These are phyloP conservation scores for Eristalis intricaria DNA, from an alignment of 2,888 invertebrate genomes.

Conservation along the genomic window DNA sequence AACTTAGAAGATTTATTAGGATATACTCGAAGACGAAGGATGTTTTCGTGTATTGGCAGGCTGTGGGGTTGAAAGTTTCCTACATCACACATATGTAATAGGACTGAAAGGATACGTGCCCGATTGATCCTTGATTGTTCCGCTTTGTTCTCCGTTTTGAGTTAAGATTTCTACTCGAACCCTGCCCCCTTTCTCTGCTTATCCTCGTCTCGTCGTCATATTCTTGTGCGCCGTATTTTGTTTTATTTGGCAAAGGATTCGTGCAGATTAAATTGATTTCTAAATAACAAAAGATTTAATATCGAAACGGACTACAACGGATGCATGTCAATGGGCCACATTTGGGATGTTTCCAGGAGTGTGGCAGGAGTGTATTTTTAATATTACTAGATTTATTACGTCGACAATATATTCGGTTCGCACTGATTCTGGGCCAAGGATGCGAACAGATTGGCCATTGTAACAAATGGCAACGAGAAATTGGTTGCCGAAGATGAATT, in stretches of 20 bases:
- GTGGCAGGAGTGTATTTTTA: conserved; percentile 52
- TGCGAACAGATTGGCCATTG: conserved; percentile 50
- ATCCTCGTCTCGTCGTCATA: neutral
- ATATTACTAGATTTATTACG: conserved; percentile 65
- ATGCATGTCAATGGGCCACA: conserved; percentile 64
- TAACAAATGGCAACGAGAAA: conserved; percentile 59
- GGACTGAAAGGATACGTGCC: conserved; percentile 68
- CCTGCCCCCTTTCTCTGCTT: neutral
- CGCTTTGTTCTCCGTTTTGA: conserved; percentile 65
- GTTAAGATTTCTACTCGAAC: conserved; percentile 32
- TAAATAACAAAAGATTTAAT: conserved; percentile 71
- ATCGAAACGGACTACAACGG: conserved; percentile 64
- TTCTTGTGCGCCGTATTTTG: conserved; percentile 38
- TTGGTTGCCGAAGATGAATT: conserved; percentile 45
- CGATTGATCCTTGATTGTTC: conserved; percentile 72
- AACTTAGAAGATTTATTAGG: conserved; percentile 72
- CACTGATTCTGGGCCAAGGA: conserved; percentile 35
- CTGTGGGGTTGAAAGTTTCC: conserved; percentile 24
- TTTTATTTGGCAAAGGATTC: conserved; percentile 66
- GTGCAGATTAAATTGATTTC: conserved; percentile 71
- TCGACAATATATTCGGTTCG: conserved; percentile 58
- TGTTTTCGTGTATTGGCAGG: conserved; percentile 14
- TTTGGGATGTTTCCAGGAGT: conserved; percentile 29
- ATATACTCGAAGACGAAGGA: conserved; percentile 63
- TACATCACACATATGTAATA: conserved; percentile 60